A percentile compares a stretch with the other conserved stretches of the same genome.
These are phyloP conservation scores for Brachystomella parvula DNA, from an alignment of 1,140 invertebrate genomes.

Conservation along the genomic window DNA sequence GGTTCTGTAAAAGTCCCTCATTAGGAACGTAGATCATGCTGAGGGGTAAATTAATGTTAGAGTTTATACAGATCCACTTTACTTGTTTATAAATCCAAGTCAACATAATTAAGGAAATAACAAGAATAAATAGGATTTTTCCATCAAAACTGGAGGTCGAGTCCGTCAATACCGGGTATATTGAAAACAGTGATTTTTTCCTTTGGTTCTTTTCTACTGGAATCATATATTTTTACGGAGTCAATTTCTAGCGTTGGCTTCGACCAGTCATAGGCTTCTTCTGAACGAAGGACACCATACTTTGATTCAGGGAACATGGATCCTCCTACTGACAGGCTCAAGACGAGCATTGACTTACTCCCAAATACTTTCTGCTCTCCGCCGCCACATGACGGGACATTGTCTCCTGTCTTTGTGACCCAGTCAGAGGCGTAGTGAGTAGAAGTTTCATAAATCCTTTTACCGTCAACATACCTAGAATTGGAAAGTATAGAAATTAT, in stretches of 20 bases:
- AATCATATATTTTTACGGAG: constrained; percentile 29
- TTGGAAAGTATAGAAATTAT: background rate
- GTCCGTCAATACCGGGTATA: constrained; percentile 7
- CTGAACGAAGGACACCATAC: background rate
- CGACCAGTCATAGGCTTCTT: constrained; percentile 16
- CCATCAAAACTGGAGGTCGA: background rate
- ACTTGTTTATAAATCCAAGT: too few relatives aligned
- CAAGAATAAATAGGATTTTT: too few relatives aligned
- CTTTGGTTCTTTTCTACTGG: background rate
- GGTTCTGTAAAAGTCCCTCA: too few relatives aligned
- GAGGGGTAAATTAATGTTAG: too few relatives aligned
- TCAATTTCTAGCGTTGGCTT: constrained; percentile 34
- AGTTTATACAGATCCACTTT: too few relatives aligned
- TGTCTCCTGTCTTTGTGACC: background rate
- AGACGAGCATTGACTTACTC: background rate
- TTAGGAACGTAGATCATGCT: too few relatives aligned
- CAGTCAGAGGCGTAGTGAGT: constrained; percentile 21
- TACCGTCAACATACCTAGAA: constrained; percentile 11
- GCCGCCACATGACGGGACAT: background rate
- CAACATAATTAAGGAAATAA: too few relatives aligned
- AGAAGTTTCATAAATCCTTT: constrained; percentile 1
- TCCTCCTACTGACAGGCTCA: background rate
- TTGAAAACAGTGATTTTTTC: constrained; percentile 4
- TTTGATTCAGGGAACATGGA: background rate
- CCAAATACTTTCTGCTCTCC: background rate